Evolutionary conservation across 1,140 invertebrate species (phyloP), one percentile per base, ranked within the genome.

Genomic region (Pseudoatta argentina): DNA sequence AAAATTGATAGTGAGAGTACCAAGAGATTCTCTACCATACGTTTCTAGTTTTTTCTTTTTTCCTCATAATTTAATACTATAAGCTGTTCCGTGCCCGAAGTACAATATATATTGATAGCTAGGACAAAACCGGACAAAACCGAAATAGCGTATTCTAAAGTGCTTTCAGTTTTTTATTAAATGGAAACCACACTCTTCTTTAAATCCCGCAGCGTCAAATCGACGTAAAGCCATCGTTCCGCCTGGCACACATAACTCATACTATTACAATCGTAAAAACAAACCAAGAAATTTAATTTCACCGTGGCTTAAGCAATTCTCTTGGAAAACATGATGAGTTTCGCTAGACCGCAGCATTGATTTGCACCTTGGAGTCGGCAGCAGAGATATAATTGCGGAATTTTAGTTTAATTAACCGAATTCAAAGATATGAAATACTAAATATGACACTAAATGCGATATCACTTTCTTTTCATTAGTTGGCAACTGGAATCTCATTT

Each of bases 221-320:
- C 78, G 51, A 57, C n/a, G n/a, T 27, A 27, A 69, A 81, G 51
- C 39, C n/a, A 55, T 51, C 57, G 27, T 66, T 3, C 30, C 14
- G 24, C 10, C 16, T 8, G 64, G 12, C n/a, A 55, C 27, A 21
- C 14, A 55, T 14, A 12, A 51, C 3, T 16, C 3, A 30, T 55
- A 59, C 72, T 61, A 82, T 24, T 24, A 10, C 24, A n/a, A 7
- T 34, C 69, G 66, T 85, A 87, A 78, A 79, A 88, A 78, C 59
- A 55, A 85, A 53, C 30, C 27, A 59, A 88, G 73, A 85, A 85
- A 89, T 87, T 87, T 85, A 51, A 87, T 89, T 89, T 59, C 21
- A 75, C 24, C 8, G 18, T 27, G 66, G 12, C 44, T 73, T 39
- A 59, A 59, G 53, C 14, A 27, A 39, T 57, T 79, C 30, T 14